Conservation (phyloP, 2,888 invertebrate species). For the Ptychoptera albimana region DNA sequence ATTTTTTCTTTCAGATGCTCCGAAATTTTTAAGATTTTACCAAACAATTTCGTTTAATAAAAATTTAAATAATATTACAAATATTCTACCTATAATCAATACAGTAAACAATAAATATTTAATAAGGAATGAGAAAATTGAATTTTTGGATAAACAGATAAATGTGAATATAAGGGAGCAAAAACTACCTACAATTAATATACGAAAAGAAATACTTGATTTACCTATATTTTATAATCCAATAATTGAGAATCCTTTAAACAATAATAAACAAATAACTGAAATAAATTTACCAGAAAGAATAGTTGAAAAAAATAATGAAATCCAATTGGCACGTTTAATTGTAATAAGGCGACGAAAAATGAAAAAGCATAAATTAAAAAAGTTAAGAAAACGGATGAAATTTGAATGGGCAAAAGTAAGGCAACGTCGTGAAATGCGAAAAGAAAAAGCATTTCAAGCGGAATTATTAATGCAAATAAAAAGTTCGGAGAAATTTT, state of each 20-base stretch:
- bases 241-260: not conserved
- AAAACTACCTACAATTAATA: no score
- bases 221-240: not conserved
- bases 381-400: conserved; percentile 64
- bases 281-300: not conserved
- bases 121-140: no score
- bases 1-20: no score
- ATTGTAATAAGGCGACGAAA: conserved; percentile 65
- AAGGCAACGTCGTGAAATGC: conserved; percentile 49
- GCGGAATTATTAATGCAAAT: conserved; percentile 49
- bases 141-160: no score
- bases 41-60: no score
- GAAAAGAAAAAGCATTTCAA: conserved; percentile 65
- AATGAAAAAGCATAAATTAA: conserved; percentile 76
- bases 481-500: conserved; percentile 56
- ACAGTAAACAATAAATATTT: no score
- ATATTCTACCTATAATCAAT: no score
- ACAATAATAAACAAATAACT: not conserved
- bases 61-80: no score
- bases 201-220: conserved; percentile 1
- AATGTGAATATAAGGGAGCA: no score
- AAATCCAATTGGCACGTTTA: conserved; percentile 54
- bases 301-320: conserved; percentile 26
- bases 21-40: no score
- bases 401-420: conserved; percentile 58